Evolutionary conservation across 1,140 invertebrate species (phyloP), one percentile per base, ranked within the genome.

Genomic region (Magallana gigas): DNA sequence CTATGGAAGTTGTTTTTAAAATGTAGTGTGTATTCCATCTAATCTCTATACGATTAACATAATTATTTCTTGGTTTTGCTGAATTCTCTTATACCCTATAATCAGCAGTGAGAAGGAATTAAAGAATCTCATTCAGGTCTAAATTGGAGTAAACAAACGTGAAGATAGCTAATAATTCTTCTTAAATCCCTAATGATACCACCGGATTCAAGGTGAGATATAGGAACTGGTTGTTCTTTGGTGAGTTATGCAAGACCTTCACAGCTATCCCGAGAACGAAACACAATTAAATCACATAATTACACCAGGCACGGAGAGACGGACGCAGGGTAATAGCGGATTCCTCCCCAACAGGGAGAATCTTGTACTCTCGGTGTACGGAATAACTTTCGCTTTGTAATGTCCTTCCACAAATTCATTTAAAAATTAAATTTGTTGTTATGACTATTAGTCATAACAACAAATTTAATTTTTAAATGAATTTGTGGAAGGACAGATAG

Each of bases 241-340:
- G 36, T 76, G 68, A 29, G 68, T 76, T 76, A 76, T 76, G 14
- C 23, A 76, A 76, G 68, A 76, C 68, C 68, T 76, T 36, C 68
- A 36, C 68, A 76, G 68, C 68, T 29, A 71, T 71, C 64, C 18
- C 23, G 23, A 29, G 64, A 18, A 18, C 18, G 64, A 71, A 76
- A 76, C 23, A 76, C 68, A 76, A 76, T 76, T 76, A 76, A 29
- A 18, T 76, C 68, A 71, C 18, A 71, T 11, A 76, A 76, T 76
- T 76, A 76, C 23, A 76, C 23, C 68, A 18, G 12, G 68, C 68
- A 4, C 23, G 18, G 23, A 9, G 68, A 76, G 36, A 71, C 64
- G 29, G 68, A 76, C 36, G 11, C 68, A 2, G 11, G 68, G 14
- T 18, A 12, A 76, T 4, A 76, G 23, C 68, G 8, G 68, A 76